A percentile compares a stretch with the other conserved stretches of the same genome.
Evolutionary conservation across 64 coral and sea anemone species (phyloP).

Genomic region (Stichodactyla mertensii): DNA sequence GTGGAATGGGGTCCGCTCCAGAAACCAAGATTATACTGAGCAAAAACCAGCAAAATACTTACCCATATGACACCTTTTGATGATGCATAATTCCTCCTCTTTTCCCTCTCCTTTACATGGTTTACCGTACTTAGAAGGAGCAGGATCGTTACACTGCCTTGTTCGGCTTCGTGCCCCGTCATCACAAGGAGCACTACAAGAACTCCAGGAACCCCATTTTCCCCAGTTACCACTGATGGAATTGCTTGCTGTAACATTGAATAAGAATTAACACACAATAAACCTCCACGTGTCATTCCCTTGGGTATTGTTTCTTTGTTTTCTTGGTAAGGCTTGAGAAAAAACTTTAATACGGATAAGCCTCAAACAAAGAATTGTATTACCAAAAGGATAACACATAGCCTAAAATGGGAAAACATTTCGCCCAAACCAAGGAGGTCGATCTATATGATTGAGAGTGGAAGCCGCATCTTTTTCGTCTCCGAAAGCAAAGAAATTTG

Average conservation of each 20-base stretch:
- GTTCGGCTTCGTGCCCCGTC: not conserved
- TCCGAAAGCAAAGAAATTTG: too few species aligned
- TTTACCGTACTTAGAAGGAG: conserved; percentile 42
- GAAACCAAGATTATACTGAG: not conserved
- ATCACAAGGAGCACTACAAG: conserved; percentile 38
- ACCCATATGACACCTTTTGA: conserved; percentile 16
- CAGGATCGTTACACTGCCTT: conserved; percentile 34
- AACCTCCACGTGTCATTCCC: too few species aligned
- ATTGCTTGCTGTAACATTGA: not conserved
- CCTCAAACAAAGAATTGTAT: too few species aligned
- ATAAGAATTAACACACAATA: too few species aligned
- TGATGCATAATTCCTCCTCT: conserved; percentile 16
- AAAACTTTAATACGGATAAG: too few species aligned
- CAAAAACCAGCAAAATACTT: not conserved
- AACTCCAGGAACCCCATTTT: conserved; percentile 29
- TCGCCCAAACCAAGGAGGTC: too few species aligned
- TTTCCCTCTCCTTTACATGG: conserved; percentile 25
- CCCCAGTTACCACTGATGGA: conserved; percentile 37
- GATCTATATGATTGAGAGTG: too few species aligned
- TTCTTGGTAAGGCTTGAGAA: too few species aligned
- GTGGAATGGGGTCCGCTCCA: not conserved
- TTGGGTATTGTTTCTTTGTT: too few species aligned
- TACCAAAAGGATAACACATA: too few species aligned
- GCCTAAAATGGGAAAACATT: too few species aligned
- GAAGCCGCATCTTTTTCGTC: too few species aligned